These are phyloP conservation scores for Ariolimax columbianus DNA, from an alignment of 2,888 invertebrate species.

Conservation along the genomic window DNA sequence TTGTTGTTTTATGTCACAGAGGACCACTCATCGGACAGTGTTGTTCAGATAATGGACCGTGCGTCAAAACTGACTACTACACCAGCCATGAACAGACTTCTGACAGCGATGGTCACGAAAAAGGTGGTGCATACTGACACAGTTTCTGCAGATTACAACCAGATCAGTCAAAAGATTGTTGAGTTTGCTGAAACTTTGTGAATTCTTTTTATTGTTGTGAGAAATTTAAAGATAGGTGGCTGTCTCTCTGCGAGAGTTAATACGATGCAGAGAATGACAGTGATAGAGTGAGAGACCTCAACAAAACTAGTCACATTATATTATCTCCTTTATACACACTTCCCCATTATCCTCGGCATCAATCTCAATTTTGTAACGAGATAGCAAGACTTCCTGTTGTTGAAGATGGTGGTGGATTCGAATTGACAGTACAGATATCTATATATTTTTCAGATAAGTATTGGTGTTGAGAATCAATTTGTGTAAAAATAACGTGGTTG, in stretches of 20 bases:
- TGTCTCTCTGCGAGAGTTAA: neutral
- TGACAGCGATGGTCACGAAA: slow-evolving; percentile 52
- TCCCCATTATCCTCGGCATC: too few species aligned
- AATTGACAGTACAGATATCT: too few species aligned
- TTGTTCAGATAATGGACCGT: slow-evolving; percentile 47
- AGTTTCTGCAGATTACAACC: slow-evolving; percentile 43
- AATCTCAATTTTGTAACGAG: too few species aligned
- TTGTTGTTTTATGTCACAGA: neutral
- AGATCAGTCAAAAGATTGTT: slow-evolving; percentile 40
- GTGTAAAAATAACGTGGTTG: too few species aligned
- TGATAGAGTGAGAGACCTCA: neutral
- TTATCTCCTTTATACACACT: too few species aligned
- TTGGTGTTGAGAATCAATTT: too few species aligned
- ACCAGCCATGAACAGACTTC: slow-evolving; percentile 49
- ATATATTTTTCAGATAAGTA: too few species aligned
- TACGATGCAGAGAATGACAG: neutral
- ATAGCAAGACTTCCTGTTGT: too few species aligned
- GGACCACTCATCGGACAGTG: slow-evolving; percentile 10
- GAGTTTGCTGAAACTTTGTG: slow-evolving; percentile 50
- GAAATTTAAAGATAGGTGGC: neutral
- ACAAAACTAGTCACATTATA: too few species aligned
- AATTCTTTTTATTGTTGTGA: neutral
- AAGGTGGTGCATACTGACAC: slow-evolving; percentile 48
- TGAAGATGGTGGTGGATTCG: too few species aligned
- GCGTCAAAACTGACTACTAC: slow-evolving; percentile 27